Conservation (phyloP, 2,797 vertebrate genomes). For the Amblyraja radiata region DNA sequence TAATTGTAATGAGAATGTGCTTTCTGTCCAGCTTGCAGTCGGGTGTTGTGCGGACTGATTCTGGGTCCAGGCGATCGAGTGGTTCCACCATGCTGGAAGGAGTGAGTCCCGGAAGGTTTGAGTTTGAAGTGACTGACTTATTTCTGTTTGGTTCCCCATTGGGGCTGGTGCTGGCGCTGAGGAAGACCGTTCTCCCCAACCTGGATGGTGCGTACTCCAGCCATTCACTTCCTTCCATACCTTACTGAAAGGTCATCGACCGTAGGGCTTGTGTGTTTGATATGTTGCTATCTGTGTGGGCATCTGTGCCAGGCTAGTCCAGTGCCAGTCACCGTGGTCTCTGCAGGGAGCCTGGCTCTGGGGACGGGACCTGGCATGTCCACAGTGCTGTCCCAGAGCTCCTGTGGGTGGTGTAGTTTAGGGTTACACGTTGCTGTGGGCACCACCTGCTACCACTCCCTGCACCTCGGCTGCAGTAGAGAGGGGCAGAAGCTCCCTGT, state of each 20-base stretch:
- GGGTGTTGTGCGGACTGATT: slow-evolving; percentile 71
- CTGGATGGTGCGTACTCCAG: slow-evolving; percentile 68
- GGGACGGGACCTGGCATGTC: no score
- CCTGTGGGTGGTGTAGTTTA: no score
- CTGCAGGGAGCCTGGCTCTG: no score
- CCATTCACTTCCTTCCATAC: not conserved
- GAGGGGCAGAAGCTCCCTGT: no score
- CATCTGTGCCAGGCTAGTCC: not conserved
- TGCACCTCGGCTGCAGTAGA: no score
- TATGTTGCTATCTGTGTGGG: no score
- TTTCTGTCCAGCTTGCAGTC: slow-evolving; percentile 71
- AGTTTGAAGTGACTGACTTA: slow-evolving; percentile 92
- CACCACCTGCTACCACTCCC: no score
- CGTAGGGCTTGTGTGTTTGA: not conserved
- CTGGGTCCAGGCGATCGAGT: slow-evolving; percentile 70
- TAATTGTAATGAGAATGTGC: not conserved
- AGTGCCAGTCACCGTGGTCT: no score
- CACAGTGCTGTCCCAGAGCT: no score
- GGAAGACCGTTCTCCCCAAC: slow-evolving; percentile 87
- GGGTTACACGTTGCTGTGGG: no score
- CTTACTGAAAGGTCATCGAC: not conserved
- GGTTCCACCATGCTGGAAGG: slow-evolving; percentile 82
- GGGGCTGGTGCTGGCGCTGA: slow-evolving; percentile 86
- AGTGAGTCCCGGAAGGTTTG: slow-evolving; percentile 74
- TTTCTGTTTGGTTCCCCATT: slow-evolving; percentile 94